Percentiles rank a stretch among this genome's conserved stretches.
Evolutionary conservation across 1,140 invertebrate genomes (phyloP).

Genomic region (Conus betulinus): DNA sequence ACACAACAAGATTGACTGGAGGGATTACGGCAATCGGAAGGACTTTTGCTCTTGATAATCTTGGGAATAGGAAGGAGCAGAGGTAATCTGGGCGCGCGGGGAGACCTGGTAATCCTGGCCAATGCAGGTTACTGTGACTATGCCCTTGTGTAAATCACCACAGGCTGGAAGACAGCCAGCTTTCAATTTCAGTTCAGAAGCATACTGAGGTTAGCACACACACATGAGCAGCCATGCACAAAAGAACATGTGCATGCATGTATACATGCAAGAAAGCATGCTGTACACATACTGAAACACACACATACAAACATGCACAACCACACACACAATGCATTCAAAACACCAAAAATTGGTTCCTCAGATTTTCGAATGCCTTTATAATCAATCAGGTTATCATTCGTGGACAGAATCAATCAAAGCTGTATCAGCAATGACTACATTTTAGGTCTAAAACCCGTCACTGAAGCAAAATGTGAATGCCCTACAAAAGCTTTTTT

Average conservation of each 20-base stretch:
- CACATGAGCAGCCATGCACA: background rate
- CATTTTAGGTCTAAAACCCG: no score
- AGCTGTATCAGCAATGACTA: no score
- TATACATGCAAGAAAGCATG: background rate
- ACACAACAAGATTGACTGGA: background rate
- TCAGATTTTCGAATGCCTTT: no score
- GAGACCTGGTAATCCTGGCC: background rate
- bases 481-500: no score
- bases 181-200: background rate
- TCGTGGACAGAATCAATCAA: no score
- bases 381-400: no score
- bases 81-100: background rate
- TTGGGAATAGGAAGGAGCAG: background rate
- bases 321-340: background rate
- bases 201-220: background rate
- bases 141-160: background rate
- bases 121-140: background rate
- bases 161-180: background rate
- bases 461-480: no score
- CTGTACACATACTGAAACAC: background rate
- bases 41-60: background rate
- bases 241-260: background rate
- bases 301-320: background rate
- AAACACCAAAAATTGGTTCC: background rate
- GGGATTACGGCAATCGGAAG: background rate